These are phyloP conservation scores for Cantharis nigra DNA, from an alignment of 2,888 invertebrate species.

Conservation along the genomic window DNA sequence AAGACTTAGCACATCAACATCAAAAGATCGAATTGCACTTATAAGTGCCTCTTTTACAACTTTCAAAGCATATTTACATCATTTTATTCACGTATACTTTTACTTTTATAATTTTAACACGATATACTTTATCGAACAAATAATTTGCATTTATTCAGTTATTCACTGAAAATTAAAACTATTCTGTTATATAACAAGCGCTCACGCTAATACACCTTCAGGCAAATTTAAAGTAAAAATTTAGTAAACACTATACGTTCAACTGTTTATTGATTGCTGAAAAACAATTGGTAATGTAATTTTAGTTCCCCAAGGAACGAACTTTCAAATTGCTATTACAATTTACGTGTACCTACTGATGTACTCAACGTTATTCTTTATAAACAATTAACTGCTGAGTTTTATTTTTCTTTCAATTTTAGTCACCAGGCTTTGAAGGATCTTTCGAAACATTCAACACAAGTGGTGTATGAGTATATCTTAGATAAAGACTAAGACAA, in stretches of 20 bases:
- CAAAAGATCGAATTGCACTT: conserved; percentile 39
- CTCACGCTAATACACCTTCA: not conserved
- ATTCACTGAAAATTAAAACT: not conserved
- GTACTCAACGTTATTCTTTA: not conserved
- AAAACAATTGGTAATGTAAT: not conserved
- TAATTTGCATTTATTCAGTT: not conserved
- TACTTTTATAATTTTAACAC: conserved; percentile 6
- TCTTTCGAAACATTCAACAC: too few relatives aligned
- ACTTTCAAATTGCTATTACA: not conserved
- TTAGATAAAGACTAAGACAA: too few relatives aligned
- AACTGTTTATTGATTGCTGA: not conserved
- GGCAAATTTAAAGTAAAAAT: not conserved
- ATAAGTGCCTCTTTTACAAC: conserved; percentile 26
- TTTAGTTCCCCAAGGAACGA: not conserved
- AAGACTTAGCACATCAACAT: conserved; percentile 34
- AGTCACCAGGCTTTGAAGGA: too few relatives aligned
- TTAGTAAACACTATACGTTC: not conserved
- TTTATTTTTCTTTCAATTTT: not conserved
- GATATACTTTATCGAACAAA: not conserved
- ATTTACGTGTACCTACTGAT: not conserved
- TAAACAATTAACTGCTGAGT: not conserved
- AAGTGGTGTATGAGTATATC: too few relatives aligned
- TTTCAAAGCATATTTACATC: conserved; percentile 22
- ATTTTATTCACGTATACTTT: conserved; percentile 20
- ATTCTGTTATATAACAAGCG: not conserved